These are phyloP conservation scores for Lampris incognitus DNA, from an alignment of 2,113 vertebrate species.

Conservation along the genomic window DNA sequence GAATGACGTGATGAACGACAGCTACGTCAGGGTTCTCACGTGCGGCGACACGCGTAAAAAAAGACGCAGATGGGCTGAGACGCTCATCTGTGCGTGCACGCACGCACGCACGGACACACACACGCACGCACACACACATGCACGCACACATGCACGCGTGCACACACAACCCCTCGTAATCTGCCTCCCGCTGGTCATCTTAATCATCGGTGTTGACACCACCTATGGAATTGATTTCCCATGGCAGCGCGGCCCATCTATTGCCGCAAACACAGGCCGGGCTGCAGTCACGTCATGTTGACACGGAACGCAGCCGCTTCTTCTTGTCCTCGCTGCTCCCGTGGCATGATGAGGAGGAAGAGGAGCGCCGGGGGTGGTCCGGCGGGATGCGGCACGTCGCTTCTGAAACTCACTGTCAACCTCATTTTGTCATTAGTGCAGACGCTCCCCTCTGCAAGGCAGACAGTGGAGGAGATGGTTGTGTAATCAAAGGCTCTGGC, in stretches of 20 bases:
- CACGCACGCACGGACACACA: neutral
- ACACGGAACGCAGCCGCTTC: constrained; percentile 79
- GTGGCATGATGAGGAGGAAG: constrained; percentile 55
- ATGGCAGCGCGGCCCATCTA: constrained; percentile 73
- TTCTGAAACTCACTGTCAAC: constrained; percentile 72
- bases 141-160: neutral
- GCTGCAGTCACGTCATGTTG: constrained; percentile 79
- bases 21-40: constrained; percentile 7
- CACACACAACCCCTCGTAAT: constrained; percentile 19
- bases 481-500: constrained; percentile 68
- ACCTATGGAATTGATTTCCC: constrained; percentile 82
- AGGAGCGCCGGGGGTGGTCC: constrained; percentile 63
- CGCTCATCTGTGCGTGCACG: constrained; percentile 1
- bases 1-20: neutral
- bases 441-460: constrained; percentile 50
- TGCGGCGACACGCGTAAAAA: neutral
- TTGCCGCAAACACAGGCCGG: constrained; percentile 72
- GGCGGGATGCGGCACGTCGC: constrained; percentile 65
- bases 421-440: constrained; percentile 75
- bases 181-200: constrained; percentile 55
- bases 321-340: constrained; percentile 71
- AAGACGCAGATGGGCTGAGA: neutral
- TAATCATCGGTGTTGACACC: constrained; percentile 68
- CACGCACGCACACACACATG: neutral
- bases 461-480: constrained; percentile 46